Evolutionary conservation across 2,113 vertebrate genomes (phyloP).

Genomic region (Nestor notabilis): DNA sequence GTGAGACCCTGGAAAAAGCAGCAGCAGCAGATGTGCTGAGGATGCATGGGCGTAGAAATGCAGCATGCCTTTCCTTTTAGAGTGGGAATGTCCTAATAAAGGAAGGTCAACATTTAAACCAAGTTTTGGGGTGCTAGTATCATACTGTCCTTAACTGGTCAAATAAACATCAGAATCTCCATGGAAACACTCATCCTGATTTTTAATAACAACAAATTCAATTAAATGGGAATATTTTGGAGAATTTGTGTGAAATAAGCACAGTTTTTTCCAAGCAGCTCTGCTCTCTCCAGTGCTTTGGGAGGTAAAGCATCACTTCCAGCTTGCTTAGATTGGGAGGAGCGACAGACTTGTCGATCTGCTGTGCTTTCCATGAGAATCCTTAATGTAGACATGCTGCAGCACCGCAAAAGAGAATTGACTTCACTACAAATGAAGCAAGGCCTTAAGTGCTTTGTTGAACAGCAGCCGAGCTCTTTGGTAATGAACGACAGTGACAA

Average conservation of each 20-base stretch:
- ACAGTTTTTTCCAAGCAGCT: not conserved
- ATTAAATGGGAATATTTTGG: not conserved
- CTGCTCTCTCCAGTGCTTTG: not conserved
- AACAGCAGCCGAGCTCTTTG: conserved; percentile 58
- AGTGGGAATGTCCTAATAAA: not conserved
- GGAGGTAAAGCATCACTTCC: not conserved
- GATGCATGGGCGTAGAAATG: accelerated
- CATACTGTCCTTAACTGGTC: not conserved
- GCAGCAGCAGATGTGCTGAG: not conserved
- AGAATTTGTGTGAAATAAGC: not conserved
- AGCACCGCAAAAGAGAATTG: conserved; percentile 4
- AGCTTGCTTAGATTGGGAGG: not conserved
- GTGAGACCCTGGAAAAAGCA: not conserved
- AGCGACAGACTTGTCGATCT: accelerated
- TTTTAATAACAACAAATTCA: not conserved
- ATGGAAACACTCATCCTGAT: not conserved
- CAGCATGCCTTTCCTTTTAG: not conserved
- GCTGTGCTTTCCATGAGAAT: not conserved
- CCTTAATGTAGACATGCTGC: conserved; percentile 24
- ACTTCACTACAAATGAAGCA: conserved; percentile 38
- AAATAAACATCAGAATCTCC: not conserved
- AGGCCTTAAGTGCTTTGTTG: conserved; percentile 62
- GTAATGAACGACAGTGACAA: conserved; percentile 49
- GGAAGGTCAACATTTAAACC: not conserved
- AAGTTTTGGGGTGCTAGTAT: not conserved